Percentiles rank a stretch among this genome's conserved stretches.
phyloP scores from a whole-genome alignment of 2,113 vertebrate species.

The Philantomba maxwellii region DNA sequence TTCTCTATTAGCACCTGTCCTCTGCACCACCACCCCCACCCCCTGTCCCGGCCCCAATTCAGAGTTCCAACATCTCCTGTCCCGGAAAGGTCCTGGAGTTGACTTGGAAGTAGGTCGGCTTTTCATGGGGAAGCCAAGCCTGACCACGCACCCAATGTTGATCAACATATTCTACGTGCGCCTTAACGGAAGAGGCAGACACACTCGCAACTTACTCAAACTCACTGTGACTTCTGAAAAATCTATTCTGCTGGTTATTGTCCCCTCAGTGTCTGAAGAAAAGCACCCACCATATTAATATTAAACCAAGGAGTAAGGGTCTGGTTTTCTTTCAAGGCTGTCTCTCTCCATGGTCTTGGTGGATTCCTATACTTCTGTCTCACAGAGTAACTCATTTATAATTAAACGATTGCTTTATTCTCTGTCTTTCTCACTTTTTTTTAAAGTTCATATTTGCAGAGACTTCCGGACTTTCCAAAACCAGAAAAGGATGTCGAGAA shows the following conservation, averaged over 20 bases:
- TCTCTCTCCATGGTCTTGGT: not conserved
- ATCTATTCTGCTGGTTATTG: not conserved
- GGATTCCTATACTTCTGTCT: not conserved
- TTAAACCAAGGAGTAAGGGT: not conserved
- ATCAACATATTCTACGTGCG: not conserved
- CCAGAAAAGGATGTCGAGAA: not conserved
- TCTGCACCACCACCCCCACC: accelerated
- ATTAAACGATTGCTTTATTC: slow-evolving; percentile 37
- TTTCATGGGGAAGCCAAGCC: not conserved
- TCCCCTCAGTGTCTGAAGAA: not conserved
- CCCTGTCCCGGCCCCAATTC: accelerated
- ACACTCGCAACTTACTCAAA: not conserved
- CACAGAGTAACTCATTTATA: slow-evolving; percentile 7
- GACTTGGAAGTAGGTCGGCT: not conserved
- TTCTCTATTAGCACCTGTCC: not conserved
- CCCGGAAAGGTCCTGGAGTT: not conserved
- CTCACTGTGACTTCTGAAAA: not conserved
- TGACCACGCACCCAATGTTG: not conserved
- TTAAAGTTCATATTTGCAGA: slow-evolving; percentile 32
- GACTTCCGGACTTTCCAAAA: slow-evolving; percentile 10
- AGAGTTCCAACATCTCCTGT: not conserved
- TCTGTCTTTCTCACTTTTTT: not conserved
- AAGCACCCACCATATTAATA: not conserved
- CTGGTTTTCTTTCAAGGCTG: not conserved
- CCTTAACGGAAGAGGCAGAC: not conserved